phyloP scores from a whole-genome alignment of 1,140 invertebrate genomes.

The Panonychus citri region DNA sequence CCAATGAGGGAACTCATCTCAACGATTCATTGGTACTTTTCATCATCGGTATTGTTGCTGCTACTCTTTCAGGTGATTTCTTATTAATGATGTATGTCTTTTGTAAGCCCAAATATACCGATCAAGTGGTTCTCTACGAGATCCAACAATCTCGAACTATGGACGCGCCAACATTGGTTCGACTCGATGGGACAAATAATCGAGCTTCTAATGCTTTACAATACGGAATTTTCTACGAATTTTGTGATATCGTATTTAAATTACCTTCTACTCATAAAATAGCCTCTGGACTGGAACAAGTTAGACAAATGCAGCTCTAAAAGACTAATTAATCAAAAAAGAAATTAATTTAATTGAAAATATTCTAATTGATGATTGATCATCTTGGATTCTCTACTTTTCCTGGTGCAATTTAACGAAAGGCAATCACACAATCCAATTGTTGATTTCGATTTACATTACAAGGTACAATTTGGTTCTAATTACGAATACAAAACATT shows the following conservation, averaged over 20 bases:
- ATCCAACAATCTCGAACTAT: constrained; percentile 9
- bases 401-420: no score
- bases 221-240: constrained; percentile 18
- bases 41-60: constrained; percentile 2
- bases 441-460: no score
- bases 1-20: background rate
- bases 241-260: constrained; percentile 17
- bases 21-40: background rate
- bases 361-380: no score
- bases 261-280: constrained; percentile 11
- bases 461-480: no score
- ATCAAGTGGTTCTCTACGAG: constrained; percentile 15
- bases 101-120: constrained; percentile 17
- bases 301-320: background rate
- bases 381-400: no score
- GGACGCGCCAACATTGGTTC: background rate
- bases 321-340: no score
- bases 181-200: background rate
- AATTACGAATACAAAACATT: no score
- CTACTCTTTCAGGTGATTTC: constrained; percentile 10
- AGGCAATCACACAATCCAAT: no score
- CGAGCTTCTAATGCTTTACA: constrained; percentile 10
- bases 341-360: no score
- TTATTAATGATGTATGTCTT: constrained; percentile 14
- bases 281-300: background rate